phyloP scores from a whole-genome alignment of 37 sponge, comb jelly and placozoan genomes.

The Mnemiopsis leidyi region DNA sequence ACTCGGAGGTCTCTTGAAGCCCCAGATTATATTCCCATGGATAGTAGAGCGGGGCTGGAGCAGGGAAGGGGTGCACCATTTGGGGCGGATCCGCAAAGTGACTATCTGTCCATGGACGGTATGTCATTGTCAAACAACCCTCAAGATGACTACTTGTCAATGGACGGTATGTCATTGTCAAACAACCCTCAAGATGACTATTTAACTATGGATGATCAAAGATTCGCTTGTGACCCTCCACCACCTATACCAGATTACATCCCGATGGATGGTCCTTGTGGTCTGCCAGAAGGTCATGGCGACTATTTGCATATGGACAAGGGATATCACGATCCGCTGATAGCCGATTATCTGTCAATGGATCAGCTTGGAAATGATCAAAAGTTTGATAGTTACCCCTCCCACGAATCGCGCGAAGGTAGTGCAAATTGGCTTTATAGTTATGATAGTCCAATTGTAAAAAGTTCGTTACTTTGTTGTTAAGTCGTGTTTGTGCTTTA shows the following conservation, averaged over 20 bases:
- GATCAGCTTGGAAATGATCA: neutral
- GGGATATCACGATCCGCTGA: neutral
- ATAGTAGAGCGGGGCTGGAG: neutral
- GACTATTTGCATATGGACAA: neutral
- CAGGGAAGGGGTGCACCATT: too few species aligned
- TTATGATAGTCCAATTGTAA: too few species aligned
- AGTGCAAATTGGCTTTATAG: too few species aligned
- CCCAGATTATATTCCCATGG: neutral
- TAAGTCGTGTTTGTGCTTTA: too few species aligned
- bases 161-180: neutral
- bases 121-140: neutral
- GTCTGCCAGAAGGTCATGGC: neutral
- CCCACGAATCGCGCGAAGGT: too few species aligned
- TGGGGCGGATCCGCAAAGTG: neutral
- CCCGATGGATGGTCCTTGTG: neutral
- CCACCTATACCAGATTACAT: neutral
- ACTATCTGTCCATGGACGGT: neutral
- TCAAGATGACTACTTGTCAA: neutral
- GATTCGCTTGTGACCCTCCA: too few species aligned
- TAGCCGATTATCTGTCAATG: slow-evolving; percentile 5
- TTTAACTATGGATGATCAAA: neutral
- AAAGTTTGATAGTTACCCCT: neutral
- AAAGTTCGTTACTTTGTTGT: too few species aligned
- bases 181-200: neutral
- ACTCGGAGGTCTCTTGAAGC: too few species aligned